Evolutionary conservation across 2,797 vertebrate species (phyloP), one percentile per base, ranked within the genome.

Genomic region (Falco peregrinus): DNA sequence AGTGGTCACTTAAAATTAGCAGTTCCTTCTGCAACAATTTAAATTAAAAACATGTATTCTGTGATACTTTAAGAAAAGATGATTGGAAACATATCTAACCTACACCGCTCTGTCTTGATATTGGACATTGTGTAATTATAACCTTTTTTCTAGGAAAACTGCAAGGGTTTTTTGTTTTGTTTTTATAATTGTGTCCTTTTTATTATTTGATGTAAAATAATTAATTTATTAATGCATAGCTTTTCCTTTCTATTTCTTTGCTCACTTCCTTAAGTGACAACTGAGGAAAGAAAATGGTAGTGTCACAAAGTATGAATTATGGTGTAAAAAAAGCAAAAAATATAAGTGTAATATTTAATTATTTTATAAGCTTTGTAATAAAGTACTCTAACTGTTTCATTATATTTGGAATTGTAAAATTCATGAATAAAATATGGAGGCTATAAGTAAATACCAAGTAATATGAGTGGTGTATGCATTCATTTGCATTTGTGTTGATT

Each of bases 261-360:
- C 95, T 97, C 95, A 83, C 95, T 98, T 97, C 89, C 90, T 82
- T 80, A 90, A 96, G 95, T 97, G 97, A 87, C 95, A 94, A 95
- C 94, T 79, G 90, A 97, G 95, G 96, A 97, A 94, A 91, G 87
- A 97, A 97, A 95, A 94, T n/a, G 65, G 79, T 92, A 95, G 87
- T 95, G 94, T 97, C 97, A 95, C 96, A 97, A 96, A 98, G 87
- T 96, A 97, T 98, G 97, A 95, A 97, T 97, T 97, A 97, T 97
- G 97, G 93, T 98, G 97, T 96, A 98, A 98, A 98, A 96, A 97
- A 92, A 4, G 68, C 78, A 93, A 96, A 98, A 98, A 98, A 95
- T 98, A 96, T 98, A 98, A 97, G 96, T 98, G 97, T 98, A 98
- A 97, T 98, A 98, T 98, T 98, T 98, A 98, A 98, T 98, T 98